Base-by-base conservation (phyloP, 2,113 vertebrate species). In the Casuarius casuarius region DNA sequence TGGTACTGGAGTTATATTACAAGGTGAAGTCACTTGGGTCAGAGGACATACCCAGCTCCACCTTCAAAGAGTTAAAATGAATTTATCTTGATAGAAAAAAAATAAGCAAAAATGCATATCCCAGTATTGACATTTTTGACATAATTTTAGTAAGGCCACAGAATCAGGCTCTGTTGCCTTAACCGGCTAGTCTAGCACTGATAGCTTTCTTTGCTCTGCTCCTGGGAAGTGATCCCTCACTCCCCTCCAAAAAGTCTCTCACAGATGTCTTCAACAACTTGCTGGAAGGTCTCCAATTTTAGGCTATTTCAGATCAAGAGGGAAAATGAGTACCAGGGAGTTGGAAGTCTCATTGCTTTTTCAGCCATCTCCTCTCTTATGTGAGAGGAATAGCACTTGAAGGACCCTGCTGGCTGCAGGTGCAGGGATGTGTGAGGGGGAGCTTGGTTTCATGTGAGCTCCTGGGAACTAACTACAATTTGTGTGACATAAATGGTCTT, bases 331-430 rank as follows among this genome's bases (percentile, higher is more conserved):
- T 49, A 38, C 58, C 49, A 61, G 25, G 46, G 77, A 89, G 44
- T 74, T n/a, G 81, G 49, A 23, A 49, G 29, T 62, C 83, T 79
- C 67, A 76, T 87, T 82, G 26, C 25, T 59, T 91, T 95, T 61
- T 44, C 28, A 79, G 51, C 48, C 31, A 21, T 22, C 31, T 80
- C 20, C 28, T 63, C 52, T 54, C 56, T 84, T 74, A 46, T 82
- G 44, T 42, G 80, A 84, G 78, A 87, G 33, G 33, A 84, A 31
- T 12, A 38, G 61, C 38, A 87, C 77, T 95, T 52, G 76, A 91
- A 58, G 62, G 33, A 29, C 77, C 49, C 92, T 68, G 86, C 91
- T 89, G 92, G 82, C 29, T 92, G 80, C 86, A 92, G 86, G 86
- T 91, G 66, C 51, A 61, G 67, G 46, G 75, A 46, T 68, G 58